Conservation (phyloP, 2,113 vertebrate species). For the Toxotes chatareus region DNA sequence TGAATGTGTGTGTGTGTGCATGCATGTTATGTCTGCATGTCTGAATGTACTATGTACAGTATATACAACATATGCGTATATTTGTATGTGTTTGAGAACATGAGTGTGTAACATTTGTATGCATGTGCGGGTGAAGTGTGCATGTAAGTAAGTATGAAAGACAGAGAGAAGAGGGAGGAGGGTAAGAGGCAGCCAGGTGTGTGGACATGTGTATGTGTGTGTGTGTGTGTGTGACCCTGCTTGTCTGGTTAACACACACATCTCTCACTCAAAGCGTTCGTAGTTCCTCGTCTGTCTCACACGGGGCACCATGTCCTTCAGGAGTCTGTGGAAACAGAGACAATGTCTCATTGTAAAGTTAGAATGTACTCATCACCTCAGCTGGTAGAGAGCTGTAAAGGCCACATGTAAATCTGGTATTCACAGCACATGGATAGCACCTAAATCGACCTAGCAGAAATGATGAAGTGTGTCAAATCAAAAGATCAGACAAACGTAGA, state of each 20-base stretch:
- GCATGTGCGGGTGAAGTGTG: not conserved
- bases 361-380: not conserved
- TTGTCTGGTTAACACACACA: slow-evolving; percentile 5
- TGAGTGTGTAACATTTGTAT: not conserved
- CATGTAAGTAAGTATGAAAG: slow-evolving; percentile 10
- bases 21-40: slow-evolving; percentile 20
- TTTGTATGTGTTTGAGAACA: slow-evolving; percentile 15
- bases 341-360: not conserved
- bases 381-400: not conserved
- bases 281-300: slow-evolving; percentile 95
- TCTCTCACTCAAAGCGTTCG: slow-evolving; percentile 94
- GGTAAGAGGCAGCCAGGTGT: slow-evolving; percentile 46
- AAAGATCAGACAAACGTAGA: not conserved
- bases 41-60: slow-evolving; percentile 46
- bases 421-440: not conserved
- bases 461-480: not conserved
- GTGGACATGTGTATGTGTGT: slow-evolving; percentile 9
- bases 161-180: slow-evolving; percentile 43
- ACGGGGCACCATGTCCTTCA: slow-evolving; percentile 93
- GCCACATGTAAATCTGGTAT: not conserved
- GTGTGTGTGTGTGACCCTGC: slow-evolving; percentile 32
- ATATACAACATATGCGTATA: slow-evolving; percentile 1
- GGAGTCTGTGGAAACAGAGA: slow-evolving; percentile 85
- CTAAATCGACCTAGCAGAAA: rapidly evolving
- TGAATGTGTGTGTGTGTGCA: not conserved